A percentile compares a stretch with the other conserved stretches of the same genome.
Conservation (phyloP, 2,797 vertebrate species). For the Neosilurus mollespiculum region DNA sequence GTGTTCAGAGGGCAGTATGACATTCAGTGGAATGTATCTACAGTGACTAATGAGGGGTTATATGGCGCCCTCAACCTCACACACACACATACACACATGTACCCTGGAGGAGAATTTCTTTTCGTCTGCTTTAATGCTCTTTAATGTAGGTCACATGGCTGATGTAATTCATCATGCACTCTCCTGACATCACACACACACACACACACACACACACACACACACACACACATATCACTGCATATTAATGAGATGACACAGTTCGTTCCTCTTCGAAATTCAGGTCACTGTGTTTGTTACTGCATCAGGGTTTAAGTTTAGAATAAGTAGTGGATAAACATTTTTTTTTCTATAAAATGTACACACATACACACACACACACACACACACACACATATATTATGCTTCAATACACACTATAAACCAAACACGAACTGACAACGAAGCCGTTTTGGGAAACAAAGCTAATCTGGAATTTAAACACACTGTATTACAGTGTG, state of each 20-base stretch:
- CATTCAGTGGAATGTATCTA: constrained; percentile 51
- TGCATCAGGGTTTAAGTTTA: neutral
- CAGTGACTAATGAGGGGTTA: constrained; percentile 57
- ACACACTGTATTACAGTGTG: constrained; percentile 10
- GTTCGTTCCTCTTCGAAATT: constrained; percentile 41
- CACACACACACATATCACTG: constrained; percentile 83
- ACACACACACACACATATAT: constrained; percentile 13
- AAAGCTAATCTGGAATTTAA: constrained; percentile 38
- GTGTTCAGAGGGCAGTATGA: constrained; percentile 37
- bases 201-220: constrained; percentile 78
- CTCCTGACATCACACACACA: constrained; percentile 73
- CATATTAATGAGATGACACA: constrained; percentile 83
- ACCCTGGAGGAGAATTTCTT: constrained; percentile 52
- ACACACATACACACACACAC: constrained; percentile 6
- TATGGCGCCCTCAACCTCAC: constrained; percentile 46
- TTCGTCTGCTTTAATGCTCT: constrained; percentile 34
- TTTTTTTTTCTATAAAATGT: neutral
- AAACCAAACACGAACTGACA: neutral
- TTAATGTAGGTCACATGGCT: constrained; percentile 84
- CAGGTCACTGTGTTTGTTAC: constrained; percentile 48
- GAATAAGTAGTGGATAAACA: neutral
- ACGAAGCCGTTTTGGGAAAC: constrained; percentile 1
- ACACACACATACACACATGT: constrained; percentile 35
- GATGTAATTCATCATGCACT: constrained; percentile 86
- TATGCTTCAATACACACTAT: neutral